Evolutionary conservation across 2,113 vertebrate species (phyloP).

Genomic region (Nothocercus julius): DNA sequence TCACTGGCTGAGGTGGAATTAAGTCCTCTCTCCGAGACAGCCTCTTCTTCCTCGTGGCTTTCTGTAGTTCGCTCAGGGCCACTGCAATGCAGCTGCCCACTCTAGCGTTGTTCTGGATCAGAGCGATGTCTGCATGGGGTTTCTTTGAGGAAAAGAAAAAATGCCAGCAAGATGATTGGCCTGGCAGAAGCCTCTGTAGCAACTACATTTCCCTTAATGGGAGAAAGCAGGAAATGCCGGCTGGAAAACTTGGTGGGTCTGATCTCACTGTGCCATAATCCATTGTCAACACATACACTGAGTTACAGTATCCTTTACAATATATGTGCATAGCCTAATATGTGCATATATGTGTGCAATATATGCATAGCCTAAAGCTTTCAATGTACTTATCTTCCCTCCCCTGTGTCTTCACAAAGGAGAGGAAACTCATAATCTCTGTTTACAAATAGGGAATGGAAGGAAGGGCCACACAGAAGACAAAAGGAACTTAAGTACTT

Average conservation of each 20-base stretch:
- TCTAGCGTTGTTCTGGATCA: slow-evolving; percentile 89
- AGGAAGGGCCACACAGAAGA: background rate
- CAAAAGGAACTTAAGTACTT: background rate
- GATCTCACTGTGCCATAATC: background rate
- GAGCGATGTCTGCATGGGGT: slow-evolving; percentile 81
- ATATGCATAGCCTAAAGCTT: background rate
- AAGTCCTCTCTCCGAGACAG: background rate
- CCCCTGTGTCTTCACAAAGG: background rate
- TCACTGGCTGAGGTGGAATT: slow-evolving; percentile 49
- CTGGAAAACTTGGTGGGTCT: background rate
- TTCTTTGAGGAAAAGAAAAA: slow-evolving; percentile 49
- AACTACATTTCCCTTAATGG: background rate
- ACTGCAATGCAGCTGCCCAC: slow-evolving; percentile 89
- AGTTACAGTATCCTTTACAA: background rate
- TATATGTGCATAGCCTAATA: background rate
- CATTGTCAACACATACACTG: background rate
- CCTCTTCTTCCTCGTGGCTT: background rate
- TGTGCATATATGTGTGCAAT: too few relatives aligned
- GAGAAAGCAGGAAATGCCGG: background rate
- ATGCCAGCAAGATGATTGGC: background rate
- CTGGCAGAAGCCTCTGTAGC: background rate
- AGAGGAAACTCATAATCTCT: background rate
- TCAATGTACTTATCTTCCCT: background rate
- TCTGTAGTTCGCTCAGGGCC: slow-evolving; percentile 77
- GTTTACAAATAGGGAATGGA: background rate